phyloP scores from a whole-genome alignment of 2,888 invertebrate genomes.

The Andrena flavipes region DNA sequence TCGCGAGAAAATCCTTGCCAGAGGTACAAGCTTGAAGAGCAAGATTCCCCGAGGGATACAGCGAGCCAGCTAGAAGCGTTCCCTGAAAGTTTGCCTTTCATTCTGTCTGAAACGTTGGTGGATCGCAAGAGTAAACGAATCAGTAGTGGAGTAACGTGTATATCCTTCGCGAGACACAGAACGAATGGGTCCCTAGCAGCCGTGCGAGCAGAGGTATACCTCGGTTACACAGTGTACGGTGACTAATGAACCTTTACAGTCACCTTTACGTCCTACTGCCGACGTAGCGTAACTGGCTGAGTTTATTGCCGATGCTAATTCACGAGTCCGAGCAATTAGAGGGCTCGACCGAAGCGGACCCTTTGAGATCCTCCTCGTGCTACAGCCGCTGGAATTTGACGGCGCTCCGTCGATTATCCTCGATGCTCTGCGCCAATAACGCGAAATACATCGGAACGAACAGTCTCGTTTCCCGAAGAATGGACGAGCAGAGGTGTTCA shows the following conservation, averaged over 20 bases:
- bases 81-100: conserved; percentile 51
- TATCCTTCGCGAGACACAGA: conserved; percentile 66
- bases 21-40: not conserved
- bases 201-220: conserved; percentile 61
- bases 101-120: conserved; percentile 42
- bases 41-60: conserved; percentile 11
- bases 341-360: conserved; percentile 65
- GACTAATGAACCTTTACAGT: conserved; percentile 83
- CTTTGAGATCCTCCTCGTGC: conserved; percentile 53
- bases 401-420: conserved; percentile 31
- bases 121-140: conserved; percentile 63
- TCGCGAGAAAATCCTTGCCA: not conserved
- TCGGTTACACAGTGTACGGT: conserved; percentile 78
- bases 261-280: conserved; percentile 79
- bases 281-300: conserved; percentile 66
- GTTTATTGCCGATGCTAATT: conserved; percentile 83
- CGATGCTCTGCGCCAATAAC: not conserved
- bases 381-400: conserved; percentile 38
- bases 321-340: conserved; percentile 81
- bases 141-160: conserved; percentile 69
- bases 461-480: not conserved
- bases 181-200: conserved; percentile 65
- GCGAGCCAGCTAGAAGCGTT: conserved; percentile 18
- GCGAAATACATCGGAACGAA: not conserved
- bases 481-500: not conserved